Conservation (phyloP, 1,140 invertebrate genomes). For the Drosophila punjabiensis region DNA sequence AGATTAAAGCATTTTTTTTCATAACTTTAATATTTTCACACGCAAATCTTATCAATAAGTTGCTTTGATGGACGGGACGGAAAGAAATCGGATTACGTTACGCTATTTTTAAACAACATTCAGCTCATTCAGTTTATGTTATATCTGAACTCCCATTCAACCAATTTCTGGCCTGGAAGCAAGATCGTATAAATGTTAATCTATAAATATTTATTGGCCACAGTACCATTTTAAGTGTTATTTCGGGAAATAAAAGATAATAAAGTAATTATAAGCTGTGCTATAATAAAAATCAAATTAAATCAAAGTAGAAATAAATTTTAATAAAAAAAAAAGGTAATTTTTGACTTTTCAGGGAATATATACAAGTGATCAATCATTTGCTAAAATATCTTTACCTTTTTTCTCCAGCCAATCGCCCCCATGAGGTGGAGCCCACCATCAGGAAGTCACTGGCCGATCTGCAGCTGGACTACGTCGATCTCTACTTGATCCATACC, state of each 20-base stretch:
- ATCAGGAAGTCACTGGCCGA: slow-evolving; percentile 90
- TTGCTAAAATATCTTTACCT: no score
- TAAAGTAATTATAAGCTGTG: background rate
- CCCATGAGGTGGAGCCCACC: slow-evolving; percentile 90
- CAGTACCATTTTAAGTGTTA: background rate
- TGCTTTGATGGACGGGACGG: no score
- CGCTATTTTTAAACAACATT: background rate
- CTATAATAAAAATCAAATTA: background rate
- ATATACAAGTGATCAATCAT: no score
- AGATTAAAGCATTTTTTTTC: background rate
- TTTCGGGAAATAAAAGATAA: background rate
- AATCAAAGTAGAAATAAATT: no score
- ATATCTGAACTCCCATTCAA: background rate
- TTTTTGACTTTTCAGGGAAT: no score
- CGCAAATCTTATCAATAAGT: background rate
- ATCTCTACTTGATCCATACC: slow-evolving; percentile 94
- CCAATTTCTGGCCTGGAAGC: background rate
- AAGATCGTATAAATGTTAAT: background rate
- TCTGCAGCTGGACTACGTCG: slow-evolving; percentile 92
- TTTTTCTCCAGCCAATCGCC: slow-evolving; percentile 87
- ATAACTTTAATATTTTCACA: no score
- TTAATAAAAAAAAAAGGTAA: no score
- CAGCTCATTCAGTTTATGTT: no score
- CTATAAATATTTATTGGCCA: background rate
- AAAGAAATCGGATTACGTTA: background rate